Percentiles rank a stretch among this genome's conserved stretches.
Conservation (phyloP, 2,797 vertebrate genomes). For the Cynodonichthys magdalenae region DNA sequence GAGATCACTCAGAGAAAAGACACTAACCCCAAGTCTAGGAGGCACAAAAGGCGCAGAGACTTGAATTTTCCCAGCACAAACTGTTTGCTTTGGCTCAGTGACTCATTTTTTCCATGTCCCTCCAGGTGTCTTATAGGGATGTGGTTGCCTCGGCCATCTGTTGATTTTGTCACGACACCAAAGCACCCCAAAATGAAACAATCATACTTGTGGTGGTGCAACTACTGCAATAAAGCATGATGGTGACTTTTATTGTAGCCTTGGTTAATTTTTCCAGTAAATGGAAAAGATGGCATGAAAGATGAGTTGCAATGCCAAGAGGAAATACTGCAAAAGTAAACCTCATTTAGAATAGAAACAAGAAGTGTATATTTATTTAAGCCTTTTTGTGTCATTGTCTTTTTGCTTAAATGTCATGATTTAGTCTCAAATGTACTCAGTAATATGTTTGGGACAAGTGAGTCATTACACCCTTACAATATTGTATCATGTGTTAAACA, state of each 20-base stretch:
- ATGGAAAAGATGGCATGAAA: neutral
- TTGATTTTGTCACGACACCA: slow-evolving; percentile 11
- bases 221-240: neutral
- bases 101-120: slow-evolving; percentile 64
- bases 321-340: neutral
- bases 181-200: slow-evolving; percentile 26
- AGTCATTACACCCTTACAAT: no score
- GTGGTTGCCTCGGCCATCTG: slow-evolving; percentile 34
- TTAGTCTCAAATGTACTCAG: no score
- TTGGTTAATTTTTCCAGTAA: neutral
- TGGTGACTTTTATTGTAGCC: neutral
- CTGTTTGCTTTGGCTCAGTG: slow-evolving; percentile 38
- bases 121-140: slow-evolving; percentile 34
- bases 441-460: no score
- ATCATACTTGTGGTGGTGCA: neutral
- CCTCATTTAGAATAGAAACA: no score
- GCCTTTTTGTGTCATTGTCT: no score
- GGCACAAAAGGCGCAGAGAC: neutral
- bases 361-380: no score
- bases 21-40: neutral
- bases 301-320: neutral
- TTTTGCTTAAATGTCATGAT: no score
- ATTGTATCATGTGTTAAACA: no score
- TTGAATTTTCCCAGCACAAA: neutral
- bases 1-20: neutral